A percentile compares a stretch with the other conserved stretches of the same genome.
phyloP scores from a whole-genome alignment of 2,797 vertebrate species.

The Oreochromis grahami region DNA sequence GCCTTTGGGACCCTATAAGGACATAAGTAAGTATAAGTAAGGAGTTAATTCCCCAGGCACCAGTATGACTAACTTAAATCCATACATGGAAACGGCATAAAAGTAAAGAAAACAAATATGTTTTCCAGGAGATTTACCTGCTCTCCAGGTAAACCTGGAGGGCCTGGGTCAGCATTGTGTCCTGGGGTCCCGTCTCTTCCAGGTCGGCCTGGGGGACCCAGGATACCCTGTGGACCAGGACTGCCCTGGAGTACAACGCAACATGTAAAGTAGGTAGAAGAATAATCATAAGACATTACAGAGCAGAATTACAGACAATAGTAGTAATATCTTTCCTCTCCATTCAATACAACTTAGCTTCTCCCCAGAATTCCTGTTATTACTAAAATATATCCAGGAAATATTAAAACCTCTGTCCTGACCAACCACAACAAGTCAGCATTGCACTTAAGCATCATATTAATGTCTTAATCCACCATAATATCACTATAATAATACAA shows the following conservation, averaged over 20 bases:
- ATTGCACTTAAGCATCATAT: background rate
- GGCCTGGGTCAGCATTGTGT: constrained; percentile 20
- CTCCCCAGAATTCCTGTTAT: background rate
- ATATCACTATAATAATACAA: fast-evolving
- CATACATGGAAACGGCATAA: background rate
- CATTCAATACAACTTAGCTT: background rate
- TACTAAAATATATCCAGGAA: background rate
- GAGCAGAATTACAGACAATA: background rate
- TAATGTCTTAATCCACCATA: fast-evolving
- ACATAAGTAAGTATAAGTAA: background rate
- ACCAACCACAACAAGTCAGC: background rate
- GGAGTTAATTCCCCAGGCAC: fast-evolving
- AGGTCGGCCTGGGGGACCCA: constrained; percentile 68
- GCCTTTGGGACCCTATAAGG: constrained; percentile 69
- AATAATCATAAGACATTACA: background rate
- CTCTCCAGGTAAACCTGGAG: constrained; percentile 62
- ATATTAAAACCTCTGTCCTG: background rate
- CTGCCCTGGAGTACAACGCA: constrained; percentile 53
- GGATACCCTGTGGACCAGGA: constrained; percentile 66
- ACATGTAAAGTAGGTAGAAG: background rate
- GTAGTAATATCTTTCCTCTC: fast-evolving
- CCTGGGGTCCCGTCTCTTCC: constrained; percentile 68
- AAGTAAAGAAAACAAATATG: fast-evolving
- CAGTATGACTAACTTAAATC: background rate
- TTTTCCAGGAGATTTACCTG: constrained; percentile 46